Conservation (phyloP, 1,140 invertebrate genomes). For the Hyphantria cunea region DNA sequence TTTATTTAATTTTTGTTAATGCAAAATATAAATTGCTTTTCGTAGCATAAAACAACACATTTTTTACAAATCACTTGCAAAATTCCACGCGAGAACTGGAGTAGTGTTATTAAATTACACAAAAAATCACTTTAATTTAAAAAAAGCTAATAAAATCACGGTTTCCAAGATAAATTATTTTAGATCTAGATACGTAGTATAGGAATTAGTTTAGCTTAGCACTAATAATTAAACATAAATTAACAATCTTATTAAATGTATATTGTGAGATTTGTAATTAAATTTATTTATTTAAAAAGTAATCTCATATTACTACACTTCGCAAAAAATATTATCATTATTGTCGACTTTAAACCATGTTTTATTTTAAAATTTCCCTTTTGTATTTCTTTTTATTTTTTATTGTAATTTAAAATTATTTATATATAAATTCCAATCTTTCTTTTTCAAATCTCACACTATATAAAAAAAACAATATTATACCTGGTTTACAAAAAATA, state of each 20-base stretch:
- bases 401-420: too few species aligned
- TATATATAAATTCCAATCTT: too few species aligned
- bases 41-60: constrained; percentile 1
- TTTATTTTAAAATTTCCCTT: too few species aligned
- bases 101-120: constrained; percentile 5
- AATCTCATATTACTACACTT: too few species aligned
- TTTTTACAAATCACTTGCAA: not conserved
- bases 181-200: constrained; percentile 15
- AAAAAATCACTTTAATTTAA: constrained; percentile 4
- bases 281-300: too few species aligned
- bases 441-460: not conserved
- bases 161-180: constrained; percentile 13
- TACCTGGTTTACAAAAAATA: too few species aligned
- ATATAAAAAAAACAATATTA: too few species aligned
- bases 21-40: constrained; percentile 9
- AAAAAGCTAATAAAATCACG: constrained; percentile 6
- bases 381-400: too few species aligned
- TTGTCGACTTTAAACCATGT: too few species aligned
- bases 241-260: not conserved
- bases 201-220: constrained; percentile 23
- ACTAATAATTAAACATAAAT: constrained; percentile 7
- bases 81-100: constrained; percentile 22
- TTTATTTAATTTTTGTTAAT: constrained; percentile 16
- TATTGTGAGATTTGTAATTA: constrained; percentile 8
- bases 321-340: too few species aligned